Conservation (phyloP, 2,797 vertebrate genomes). For the Lepilemur septentrionalis region DNA sequence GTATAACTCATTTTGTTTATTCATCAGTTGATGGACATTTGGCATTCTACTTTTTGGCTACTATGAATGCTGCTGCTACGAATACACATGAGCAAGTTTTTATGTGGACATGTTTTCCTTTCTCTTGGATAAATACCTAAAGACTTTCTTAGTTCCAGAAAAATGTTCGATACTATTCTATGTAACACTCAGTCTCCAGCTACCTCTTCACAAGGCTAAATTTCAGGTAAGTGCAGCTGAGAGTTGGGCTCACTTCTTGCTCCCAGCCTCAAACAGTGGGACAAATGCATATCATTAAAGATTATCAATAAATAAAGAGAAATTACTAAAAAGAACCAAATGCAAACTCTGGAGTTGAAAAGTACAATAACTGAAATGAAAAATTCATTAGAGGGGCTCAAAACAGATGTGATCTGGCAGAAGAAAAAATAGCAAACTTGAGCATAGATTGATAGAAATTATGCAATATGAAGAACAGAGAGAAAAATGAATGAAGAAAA, state of each 20-base stretch:
- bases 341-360: not conserved
- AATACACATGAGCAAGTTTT: not conserved
- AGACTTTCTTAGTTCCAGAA: conserved; percentile 4
- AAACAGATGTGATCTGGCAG: not conserved
- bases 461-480: not conserved
- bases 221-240: not conserved
- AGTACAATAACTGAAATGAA: not conserved
- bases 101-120: not conserved
- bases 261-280: not conserved
- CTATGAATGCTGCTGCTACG: not conserved
- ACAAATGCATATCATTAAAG: not conserved
- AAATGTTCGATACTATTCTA: not conserved
- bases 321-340: not conserved
- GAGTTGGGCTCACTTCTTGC: not conserved
- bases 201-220: not conserved
- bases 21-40: not conserved
- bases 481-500: not conserved
- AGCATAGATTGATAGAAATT: not conserved
- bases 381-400: not conserved
- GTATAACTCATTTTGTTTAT: not conserved
- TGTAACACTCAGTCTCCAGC: not conserved
- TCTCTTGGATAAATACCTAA: not conserved
- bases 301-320: not conserved
- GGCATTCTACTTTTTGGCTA: not conserved
- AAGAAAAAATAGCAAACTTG: not conserved